Conservation (phyloP, 2,113 vertebrate species). For the Python bivittatus region DNA sequence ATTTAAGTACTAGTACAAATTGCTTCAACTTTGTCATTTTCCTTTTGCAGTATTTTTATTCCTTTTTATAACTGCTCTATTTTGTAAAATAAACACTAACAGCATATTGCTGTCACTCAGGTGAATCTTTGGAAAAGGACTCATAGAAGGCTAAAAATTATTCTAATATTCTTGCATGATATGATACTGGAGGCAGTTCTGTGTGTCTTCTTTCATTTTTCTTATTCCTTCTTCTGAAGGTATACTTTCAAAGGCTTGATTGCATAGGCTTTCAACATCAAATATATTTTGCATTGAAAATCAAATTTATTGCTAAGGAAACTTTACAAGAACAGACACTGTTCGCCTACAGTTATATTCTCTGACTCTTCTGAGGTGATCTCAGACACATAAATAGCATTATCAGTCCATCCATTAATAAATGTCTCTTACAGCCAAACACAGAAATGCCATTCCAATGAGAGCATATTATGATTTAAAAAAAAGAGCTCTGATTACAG, state of each 20-base stretch:
- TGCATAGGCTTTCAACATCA: constrained; percentile 46
- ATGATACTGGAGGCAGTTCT: constrained; percentile 13
- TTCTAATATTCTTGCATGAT: constrained; percentile 43
- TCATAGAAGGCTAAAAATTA: neutral
- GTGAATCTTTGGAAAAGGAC: constrained; percentile 16
- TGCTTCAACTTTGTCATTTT: constrained; percentile 15
- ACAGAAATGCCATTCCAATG: constrained; percentile 49
- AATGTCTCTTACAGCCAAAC: constrained; percentile 49
- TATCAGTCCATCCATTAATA: constrained; percentile 63
- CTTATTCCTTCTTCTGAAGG: constrained; percentile 19
- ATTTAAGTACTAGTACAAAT: constrained; percentile 39
- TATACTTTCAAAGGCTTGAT: constrained; percentile 26
- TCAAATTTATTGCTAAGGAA: constrained; percentile 62
- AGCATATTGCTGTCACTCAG: neutral
- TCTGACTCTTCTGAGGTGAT: constrained; percentile 50
- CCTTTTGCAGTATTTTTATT: neutral
- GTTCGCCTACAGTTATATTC: constrained; percentile 45
- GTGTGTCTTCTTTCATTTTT: constrained; percentile 37
- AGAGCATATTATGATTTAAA: constrained; percentile 43
- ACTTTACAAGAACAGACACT: constrained; percentile 33
- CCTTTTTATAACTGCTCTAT: neutral
- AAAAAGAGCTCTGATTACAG: constrained; percentile 41
- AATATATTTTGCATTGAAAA: constrained; percentile 51
- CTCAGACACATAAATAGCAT: constrained; percentile 53
- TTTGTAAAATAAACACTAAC: constrained; percentile 6